These are phyloP conservation scores for Papilio polyxenes DNA, from an alignment of 1,140 invertebrate genomes.

Conservation along the genomic window DNA sequence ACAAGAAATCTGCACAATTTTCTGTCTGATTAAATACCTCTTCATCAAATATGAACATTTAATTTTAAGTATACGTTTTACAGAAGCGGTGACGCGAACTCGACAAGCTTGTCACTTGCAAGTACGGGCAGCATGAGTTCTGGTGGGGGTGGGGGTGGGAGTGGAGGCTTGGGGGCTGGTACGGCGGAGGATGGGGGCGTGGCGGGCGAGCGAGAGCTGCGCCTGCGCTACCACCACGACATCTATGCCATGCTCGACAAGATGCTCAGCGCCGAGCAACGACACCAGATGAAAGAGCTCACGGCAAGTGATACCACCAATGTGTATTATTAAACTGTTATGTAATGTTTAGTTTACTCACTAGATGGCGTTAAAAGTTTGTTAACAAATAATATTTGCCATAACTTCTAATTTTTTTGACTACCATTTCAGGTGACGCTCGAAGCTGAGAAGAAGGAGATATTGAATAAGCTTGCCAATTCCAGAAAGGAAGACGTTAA, in stretches of 20 bases:
- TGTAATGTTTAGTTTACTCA: too few species aligned
- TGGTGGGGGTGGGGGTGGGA: conserved; percentile 51
- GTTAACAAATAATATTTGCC: too few species aligned
- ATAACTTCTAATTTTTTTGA: not conserved
- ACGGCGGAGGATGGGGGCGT: conserved; percentile 81
- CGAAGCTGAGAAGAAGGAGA: conserved; percentile 89
- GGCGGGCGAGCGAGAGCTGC: conserved; percentile 88
- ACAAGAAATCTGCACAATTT: too few species aligned
- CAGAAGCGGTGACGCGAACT: conserved; percentile 24
- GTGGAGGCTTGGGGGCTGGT: conserved; percentile 71
- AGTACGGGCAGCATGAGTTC: conserved; percentile 43
- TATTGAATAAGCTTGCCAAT: conserved; percentile 91
- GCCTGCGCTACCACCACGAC: conserved; percentile 91
- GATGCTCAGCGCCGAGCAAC: conserved; percentile 88
- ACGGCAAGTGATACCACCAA: conserved; percentile 47
- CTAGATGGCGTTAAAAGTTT: too few species aligned
- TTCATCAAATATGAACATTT: too few species aligned
- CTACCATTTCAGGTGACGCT: conserved; percentile 82
- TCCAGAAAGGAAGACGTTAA: conserved; percentile 93
- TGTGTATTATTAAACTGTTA: too few species aligned
- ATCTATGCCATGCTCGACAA: conserved; percentile 89
- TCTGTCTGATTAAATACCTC: too few species aligned
- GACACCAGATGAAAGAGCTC: conserved; percentile 87
- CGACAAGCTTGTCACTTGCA: not conserved
- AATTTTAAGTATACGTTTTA: conserved; percentile 5